Conservation (phyloP, 2,888 invertebrate genomes). For the Sepioteuthis lessoniana region DNA sequence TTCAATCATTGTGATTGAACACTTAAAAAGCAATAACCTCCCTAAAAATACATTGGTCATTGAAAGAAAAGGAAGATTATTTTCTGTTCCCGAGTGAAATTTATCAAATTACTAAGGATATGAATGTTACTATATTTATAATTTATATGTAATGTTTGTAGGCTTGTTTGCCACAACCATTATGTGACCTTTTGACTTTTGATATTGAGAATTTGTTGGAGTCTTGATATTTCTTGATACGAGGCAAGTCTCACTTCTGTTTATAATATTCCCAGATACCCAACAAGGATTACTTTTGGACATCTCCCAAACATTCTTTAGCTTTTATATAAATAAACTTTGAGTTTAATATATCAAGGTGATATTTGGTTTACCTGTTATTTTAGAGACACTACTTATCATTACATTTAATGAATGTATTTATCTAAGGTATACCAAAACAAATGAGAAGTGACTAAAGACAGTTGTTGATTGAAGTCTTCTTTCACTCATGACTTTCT, state of each 20-base stretch:
- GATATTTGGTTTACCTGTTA: neutral
- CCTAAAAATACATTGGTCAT: neutral
- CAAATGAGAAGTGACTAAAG: neutral
- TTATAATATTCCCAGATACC: neutral
- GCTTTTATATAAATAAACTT: neutral
- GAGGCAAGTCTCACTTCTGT: neutral
- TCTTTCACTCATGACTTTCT: neutral
- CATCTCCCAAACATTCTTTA: neutral
- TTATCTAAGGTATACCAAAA: no score
- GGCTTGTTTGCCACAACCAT: neutral
- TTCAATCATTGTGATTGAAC: neutral
- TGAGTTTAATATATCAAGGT: no score
- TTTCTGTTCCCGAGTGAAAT: neutral
- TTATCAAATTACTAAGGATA: neutral
- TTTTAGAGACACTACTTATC: neutral
- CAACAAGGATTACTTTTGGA: no score
- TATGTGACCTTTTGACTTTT: neutral
- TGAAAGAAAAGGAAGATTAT: neutral
- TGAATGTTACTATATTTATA: neutral
- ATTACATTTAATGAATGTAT: no score
- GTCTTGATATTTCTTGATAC: neutral
- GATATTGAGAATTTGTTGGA: neutral
- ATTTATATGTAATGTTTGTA: neutral
- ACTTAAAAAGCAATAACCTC: neutral
- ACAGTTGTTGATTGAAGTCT: neutral